phyloP scores from a whole-genome alignment of 2,888 invertebrate genomes.

The Ligdia adustata region DNA sequence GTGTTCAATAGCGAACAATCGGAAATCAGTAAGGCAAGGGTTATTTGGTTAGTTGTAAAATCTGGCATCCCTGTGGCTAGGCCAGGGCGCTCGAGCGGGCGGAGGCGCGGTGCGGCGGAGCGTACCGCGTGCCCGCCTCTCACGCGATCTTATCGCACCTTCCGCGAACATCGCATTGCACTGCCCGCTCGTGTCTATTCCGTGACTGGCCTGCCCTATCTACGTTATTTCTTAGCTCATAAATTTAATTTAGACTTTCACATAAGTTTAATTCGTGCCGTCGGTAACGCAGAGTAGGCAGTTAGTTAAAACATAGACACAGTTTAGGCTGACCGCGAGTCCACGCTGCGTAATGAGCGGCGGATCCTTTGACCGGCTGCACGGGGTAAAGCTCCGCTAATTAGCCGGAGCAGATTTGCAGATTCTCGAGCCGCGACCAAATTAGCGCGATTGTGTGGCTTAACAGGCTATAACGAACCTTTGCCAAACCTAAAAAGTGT shows the following conservation, averaged over 20 bases:
- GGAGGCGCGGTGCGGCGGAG: slow-evolving; percentile 53
- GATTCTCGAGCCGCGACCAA: slow-evolving; percentile 75
- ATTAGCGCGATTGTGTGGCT: slow-evolving; percentile 74
- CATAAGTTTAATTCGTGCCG: slow-evolving; percentile 47
- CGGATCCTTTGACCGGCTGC: slow-evolving; percentile 79
- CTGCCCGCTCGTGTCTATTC: slow-evolving; percentile 73
- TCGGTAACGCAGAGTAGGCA: slow-evolving; percentile 43
- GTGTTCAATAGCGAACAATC: too few species aligned
- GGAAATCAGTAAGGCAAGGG: too few species aligned
- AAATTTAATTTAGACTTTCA: slow-evolving; percentile 58
- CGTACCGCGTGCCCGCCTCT: slow-evolving; percentile 62
- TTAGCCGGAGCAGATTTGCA: slow-evolving; percentile 75
- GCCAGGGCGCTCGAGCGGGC: slow-evolving; percentile 40
- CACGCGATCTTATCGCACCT: slow-evolving; percentile 82
- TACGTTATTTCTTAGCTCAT: slow-evolving; percentile 57
- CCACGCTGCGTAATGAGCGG: slow-evolving; percentile 69
- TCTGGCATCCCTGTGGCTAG: slow-evolving; percentile 48
- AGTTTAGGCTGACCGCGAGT: slow-evolving; percentile 55
- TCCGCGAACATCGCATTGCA: slow-evolving; percentile 79
- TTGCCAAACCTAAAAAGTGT: slow-evolving; percentile 49
- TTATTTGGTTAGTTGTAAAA: slow-evolving; percentile 17
- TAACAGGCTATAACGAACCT: slow-evolving; percentile 51
- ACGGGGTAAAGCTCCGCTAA: slow-evolving; percentile 71
- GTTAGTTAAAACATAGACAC: slow-evolving; percentile 62
- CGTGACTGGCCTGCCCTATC: slow-evolving; percentile 68